phyloP scores from a whole-genome alignment of 2,797 vertebrate species.

The Antennarius maculatus region DNA sequence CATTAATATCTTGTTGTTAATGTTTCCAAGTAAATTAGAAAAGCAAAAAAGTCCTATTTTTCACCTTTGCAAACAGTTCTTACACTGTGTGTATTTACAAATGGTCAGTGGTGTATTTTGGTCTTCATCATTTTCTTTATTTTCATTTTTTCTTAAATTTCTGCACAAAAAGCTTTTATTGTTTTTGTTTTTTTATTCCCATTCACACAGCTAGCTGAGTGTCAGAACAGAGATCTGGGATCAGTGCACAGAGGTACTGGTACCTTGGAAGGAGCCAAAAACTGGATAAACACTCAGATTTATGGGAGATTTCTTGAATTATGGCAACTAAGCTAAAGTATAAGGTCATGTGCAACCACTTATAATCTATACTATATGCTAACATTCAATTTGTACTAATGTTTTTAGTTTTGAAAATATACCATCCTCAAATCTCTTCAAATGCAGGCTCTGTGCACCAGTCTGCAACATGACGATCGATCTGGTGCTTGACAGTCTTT shows the following conservation, averaged over 20 bases:
- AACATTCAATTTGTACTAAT: too few species aligned
- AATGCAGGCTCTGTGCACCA: background rate
- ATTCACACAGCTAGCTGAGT: slow-evolving; percentile 33
- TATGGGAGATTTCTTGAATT: slow-evolving; percentile 56
- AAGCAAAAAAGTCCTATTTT: too few species aligned
- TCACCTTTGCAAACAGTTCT: background rate
- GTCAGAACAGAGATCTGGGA: slow-evolving; percentile 54
- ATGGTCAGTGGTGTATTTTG: background rate
- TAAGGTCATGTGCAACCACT: slow-evolving; percentile 25
- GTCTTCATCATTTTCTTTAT: slow-evolving; percentile 36
- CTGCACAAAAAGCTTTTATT: slow-evolving; percentile 53
- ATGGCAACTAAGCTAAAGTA: slow-evolving; percentile 56
- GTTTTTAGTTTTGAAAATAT: too few species aligned
- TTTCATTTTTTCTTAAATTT: slow-evolving; percentile 17
- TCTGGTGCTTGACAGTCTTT: background rate
- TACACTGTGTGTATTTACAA: too few species aligned
- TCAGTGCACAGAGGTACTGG: slow-evolving; percentile 55
- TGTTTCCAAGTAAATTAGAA: too few species aligned
- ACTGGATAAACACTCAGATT: slow-evolving; percentile 66
- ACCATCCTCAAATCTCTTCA: too few species aligned
- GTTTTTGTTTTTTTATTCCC: slow-evolving; percentile 30
- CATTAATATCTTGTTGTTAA: too few species aligned
- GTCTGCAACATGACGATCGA: background rate
- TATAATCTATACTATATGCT: background rate
- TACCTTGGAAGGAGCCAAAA: slow-evolving; percentile 56